Evolutionary conservation across 2,797 vertebrate genomes (phyloP), one percentile per base, ranked within the genome.

Genomic region (Chanos chanos): DNA sequence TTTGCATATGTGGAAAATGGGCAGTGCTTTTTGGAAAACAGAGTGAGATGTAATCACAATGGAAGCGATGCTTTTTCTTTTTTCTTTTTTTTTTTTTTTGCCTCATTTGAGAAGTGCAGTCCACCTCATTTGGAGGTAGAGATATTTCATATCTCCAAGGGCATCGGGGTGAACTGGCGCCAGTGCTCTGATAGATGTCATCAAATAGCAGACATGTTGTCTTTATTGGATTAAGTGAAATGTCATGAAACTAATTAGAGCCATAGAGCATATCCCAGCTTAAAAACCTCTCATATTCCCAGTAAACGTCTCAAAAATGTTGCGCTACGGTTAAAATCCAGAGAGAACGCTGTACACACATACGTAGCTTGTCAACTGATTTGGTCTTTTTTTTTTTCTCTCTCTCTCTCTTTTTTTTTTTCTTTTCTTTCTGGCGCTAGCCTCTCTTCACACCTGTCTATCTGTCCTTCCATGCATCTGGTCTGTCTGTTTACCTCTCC

Each of bases 141-240:
- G 18, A 21, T 36, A 15, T 48, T 54, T 62, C 58, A 62, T 49
- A 72, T 73, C 55, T 68, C 58, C 34, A 19, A 21, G 66, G 52
- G 47, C 61, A 33, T 66, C 43, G 30, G 39, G 68, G 72, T 66
- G 16, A 56, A 58, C 47, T 10, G 22, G 51, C 39, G 21, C 28
- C 48, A 24, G 40, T 33, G 25, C 44, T 33, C 57, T 54, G 41
- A 67, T 37, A 40, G 59, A 70, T 54, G 70, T 59, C 49, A 25
- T 45, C 51, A 51, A 31, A 28, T 19, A 8, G 64, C 41, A 12
- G 53, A 55, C 68, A 66, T 66, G 58, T 60, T 62, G 31, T 62
- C 60, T 57, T 70, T 67, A 71, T 60, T 73, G 70, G 65, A 73
- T 75, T 68, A 71, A 73, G 70, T 64, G 44, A 74, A 74, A 77